These are phyloP conservation scores for Brachyopa scutellaris DNA, from an alignment of 2,888 invertebrate species.

Conservation along the genomic window DNA sequence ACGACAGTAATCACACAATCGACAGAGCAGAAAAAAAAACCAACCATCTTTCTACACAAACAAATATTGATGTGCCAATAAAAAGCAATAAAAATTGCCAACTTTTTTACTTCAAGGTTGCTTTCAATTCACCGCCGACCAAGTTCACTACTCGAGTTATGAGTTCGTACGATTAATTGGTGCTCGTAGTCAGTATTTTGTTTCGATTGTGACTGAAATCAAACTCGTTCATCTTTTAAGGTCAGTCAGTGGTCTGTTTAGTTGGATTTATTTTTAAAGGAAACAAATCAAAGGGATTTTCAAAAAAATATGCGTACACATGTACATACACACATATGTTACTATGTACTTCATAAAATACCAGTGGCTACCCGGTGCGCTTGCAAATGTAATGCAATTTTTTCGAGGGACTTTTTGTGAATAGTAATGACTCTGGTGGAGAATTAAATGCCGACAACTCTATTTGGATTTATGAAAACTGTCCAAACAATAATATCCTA, in stretches of 20 bases:
- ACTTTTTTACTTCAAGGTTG: constrained; percentile 22
- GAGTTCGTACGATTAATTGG: background rate
- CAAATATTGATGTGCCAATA: constrained; percentile 21
- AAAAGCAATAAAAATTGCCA: constrained; percentile 20
- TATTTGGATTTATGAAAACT: no score
- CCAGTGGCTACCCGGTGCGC: no score
- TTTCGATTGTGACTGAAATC: background rate
- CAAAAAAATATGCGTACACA: background rate
- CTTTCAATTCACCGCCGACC: background rate
- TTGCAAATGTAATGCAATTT: background rate
- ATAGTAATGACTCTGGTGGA: no score
- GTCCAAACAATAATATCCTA: no score
- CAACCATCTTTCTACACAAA: background rate
- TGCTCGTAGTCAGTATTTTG: background rate
- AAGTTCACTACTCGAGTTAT: background rate
- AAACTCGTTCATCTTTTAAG: constrained; percentile 10
- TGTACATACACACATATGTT: no score
- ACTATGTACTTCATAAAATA: no score
- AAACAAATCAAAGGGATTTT: background rate
- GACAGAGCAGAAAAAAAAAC: background rate
- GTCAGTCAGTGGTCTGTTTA: background rate
- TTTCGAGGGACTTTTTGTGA: no score
- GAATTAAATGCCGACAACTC: no score
- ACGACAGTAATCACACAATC: background rate
- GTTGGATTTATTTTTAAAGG: background rate